These are phyloP conservation scores for Drosophila mimetica DNA, from an alignment of 2,888 invertebrate genomes.

Conservation along the genomic window DNA sequence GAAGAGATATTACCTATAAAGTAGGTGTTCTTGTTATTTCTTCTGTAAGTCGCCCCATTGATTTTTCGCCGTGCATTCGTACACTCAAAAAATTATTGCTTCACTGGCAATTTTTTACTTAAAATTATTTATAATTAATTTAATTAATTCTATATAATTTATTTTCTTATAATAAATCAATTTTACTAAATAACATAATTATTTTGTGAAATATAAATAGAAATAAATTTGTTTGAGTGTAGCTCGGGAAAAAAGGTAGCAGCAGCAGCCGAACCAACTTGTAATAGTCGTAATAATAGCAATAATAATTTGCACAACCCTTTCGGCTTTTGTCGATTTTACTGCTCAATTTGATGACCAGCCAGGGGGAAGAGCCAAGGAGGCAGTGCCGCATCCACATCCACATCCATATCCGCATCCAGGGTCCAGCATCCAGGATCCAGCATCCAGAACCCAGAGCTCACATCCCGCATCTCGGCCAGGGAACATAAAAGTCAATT, in stretches of 20 bases:
- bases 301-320: slow-evolving; percentile 76
- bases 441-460: background rate
- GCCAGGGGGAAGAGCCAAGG: slow-evolving; percentile 16
- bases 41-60: too few species aligned
- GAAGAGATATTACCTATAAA: too few species aligned
- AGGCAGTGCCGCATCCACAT: slow-evolving; percentile 9
- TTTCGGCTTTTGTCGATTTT: slow-evolving; percentile 64
- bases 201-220: too few species aligned
- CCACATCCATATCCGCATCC: slow-evolving; percentile 11
- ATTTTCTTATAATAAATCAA: too few species aligned
- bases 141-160: too few species aligned
- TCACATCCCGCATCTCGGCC: slow-evolving; percentile 15
- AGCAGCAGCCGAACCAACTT: slow-evolving; percentile 34
- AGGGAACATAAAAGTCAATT: slow-evolving; percentile 61
- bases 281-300: slow-evolving; percentile 70
- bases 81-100: too few species aligned
- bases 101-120: too few species aligned
- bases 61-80: too few species aligned
- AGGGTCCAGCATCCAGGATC: background rate
- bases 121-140: too few species aligned
- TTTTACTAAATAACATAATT: too few species aligned
- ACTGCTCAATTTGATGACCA: slow-evolving; percentile 68
- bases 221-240: too few species aligned
- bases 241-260: background rate
- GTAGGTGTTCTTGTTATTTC: too few species aligned